Conservation (phyloP, 2,888 invertebrate genomes). For the Pycnomerus fuliginosus region DNA sequence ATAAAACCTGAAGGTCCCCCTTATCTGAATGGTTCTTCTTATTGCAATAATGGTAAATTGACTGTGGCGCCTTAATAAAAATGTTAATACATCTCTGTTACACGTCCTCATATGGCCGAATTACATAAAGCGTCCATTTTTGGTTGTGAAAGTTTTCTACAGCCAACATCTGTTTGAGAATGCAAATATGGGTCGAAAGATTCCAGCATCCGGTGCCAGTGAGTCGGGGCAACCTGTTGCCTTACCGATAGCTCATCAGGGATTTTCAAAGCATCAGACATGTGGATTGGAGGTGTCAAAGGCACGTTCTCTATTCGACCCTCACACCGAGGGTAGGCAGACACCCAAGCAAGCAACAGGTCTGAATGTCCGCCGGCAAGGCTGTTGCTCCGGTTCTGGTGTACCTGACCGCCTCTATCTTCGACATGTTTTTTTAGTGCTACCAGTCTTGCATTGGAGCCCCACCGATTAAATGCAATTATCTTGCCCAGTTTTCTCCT, state of each 20-base stretch:
- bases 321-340: constrained; percentile 12
- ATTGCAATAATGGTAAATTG: too few relatives aligned
- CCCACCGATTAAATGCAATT: too few relatives aligned
- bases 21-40: too few relatives aligned
- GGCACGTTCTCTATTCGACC: constrained; percentile 9
- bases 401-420: constrained; percentile 6
- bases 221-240: too few relatives aligned
- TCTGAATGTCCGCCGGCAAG: constrained; percentile 15
- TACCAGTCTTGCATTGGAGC: constrained; percentile 11
- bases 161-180: too few relatives aligned
- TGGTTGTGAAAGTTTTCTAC: background rate
- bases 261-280: too few relatives aligned
- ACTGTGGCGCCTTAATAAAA: constrained; percentile 14
- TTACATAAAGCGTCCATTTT: constrained; percentile 25
- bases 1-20: too few relatives aligned
- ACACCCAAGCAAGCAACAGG: constrained; percentile 13
- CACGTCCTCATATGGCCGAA: constrained; percentile 28
- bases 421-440: constrained; percentile 15
- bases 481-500: too few relatives aligned
- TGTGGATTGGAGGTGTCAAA: constrained; percentile 8
- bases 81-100: constrained; percentile 14
- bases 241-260: too few relatives aligned
- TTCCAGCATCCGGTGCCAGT: too few relatives aligned
- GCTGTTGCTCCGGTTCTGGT: constrained; percentile 18
- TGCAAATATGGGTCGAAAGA: too few relatives aligned